phyloP scores from a whole-genome alignment of 2,888 invertebrate genomes.

The Rhingia rostrata region DNA sequence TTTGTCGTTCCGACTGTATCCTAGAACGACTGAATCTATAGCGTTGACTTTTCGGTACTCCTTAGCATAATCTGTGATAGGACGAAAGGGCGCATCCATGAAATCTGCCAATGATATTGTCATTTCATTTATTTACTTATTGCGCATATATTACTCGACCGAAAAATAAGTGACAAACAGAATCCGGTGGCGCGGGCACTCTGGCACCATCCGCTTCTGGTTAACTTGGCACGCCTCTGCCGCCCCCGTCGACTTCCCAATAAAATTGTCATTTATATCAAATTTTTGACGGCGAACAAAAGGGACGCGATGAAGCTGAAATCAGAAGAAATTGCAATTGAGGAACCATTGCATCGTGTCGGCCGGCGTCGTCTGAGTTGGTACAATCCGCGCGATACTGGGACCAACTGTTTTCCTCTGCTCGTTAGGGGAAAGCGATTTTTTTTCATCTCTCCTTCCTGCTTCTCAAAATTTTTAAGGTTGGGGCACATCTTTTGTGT shows the following conservation, averaged over 20 bases:
- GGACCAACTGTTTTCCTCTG: constrained; percentile 61
- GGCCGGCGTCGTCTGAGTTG: constrained; percentile 30
- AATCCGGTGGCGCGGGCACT: constrained; percentile 23
- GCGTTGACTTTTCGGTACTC: constrained; percentile 43
- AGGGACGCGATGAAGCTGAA: constrained; percentile 4
- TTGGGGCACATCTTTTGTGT: constrained; percentile 44
- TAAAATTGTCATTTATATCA: constrained; percentile 71
- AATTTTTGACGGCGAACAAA: constrained; percentile 34
- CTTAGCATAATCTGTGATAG: constrained; percentile 61
- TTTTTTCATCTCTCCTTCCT: neutral
- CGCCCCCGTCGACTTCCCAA: too few species aligned
- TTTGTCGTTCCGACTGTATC: neutral
- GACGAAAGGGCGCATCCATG: constrained; percentile 63
- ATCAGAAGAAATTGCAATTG: constrained; percentile 24
- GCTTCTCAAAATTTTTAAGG: neutral
- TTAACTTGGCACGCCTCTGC: neutral
- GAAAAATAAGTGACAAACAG: constrained; percentile 70
- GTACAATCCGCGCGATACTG: constrained; percentile 49
- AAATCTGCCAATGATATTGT: constrained; percentile 74
- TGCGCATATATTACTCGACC: constrained; percentile 69
- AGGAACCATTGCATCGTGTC: constrained; percentile 19
- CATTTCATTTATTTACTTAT: constrained; percentile 73
- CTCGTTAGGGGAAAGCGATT: constrained; percentile 46
- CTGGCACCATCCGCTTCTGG: neutral
- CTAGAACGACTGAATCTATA: too few species aligned